A percentile compares a stretch with the other conserved stretches of the same genome.
phyloP scores from a whole-genome alignment of 1,140 invertebrate genomes.

The Nilaparvata lugens region DNA sequence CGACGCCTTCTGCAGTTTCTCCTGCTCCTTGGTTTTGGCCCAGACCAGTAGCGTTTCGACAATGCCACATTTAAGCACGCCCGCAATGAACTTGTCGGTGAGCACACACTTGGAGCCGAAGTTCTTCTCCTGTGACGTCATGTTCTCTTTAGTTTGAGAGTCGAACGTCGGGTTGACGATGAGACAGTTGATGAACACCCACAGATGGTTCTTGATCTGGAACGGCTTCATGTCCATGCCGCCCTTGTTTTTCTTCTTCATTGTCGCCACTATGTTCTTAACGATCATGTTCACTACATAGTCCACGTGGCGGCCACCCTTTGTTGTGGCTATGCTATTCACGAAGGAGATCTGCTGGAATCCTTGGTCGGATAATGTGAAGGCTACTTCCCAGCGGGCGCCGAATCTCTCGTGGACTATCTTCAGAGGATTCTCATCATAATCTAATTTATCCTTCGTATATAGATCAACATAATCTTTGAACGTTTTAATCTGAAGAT shows the following conservation, averaged over 20 bases:
- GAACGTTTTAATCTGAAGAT: constrained; percentile 78
- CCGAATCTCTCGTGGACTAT: constrained; percentile 75
- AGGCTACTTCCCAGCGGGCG: constrained; percentile 93
- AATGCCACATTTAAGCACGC: constrained; percentile 81
- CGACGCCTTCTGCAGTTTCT: constrained; percentile 71
- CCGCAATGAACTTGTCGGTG: constrained; percentile 74
- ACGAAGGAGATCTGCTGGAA: constrained; percentile 99
- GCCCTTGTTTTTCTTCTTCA: constrained; percentile 93
- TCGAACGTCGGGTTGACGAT: constrained; percentile 99
- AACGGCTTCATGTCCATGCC: constrained; percentile 77
- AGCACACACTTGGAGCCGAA: constrained; percentile 94
- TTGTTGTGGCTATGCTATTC: constrained; percentile 98
- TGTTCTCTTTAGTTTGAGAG: constrained; percentile 98
- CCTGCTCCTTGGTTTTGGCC: constrained; percentile 96
- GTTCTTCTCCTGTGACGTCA: constrained; percentile 90
- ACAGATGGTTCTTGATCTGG: constrained; percentile 95
- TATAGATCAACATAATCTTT: constrained; percentile 96
- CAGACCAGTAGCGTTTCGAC: constrained; percentile 86
- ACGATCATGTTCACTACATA: constrained; percentile 81
- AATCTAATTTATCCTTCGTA: constrained; percentile 68
- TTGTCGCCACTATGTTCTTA: constrained; percentile 79
- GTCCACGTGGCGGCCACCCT: constrained; percentile 97
- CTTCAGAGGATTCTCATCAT: constrained; percentile 73
- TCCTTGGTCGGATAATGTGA: constrained; percentile 79
- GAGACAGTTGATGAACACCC: constrained; percentile 96